Conservation (phyloP, 2,888 invertebrate genomes). For the Tenthredo livida region DNA sequence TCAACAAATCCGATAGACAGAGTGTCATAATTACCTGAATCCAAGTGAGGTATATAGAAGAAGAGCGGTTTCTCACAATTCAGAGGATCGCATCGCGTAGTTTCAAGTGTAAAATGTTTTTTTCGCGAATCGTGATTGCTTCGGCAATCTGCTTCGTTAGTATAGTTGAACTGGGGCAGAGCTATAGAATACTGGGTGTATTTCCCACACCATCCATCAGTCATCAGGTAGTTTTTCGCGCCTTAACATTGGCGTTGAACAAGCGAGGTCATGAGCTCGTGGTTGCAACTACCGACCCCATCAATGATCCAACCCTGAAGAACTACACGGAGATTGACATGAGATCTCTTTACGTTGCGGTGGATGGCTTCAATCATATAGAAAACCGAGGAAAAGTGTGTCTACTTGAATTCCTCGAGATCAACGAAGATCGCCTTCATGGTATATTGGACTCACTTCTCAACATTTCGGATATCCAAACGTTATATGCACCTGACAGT, state of each 20-base stretch:
- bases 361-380: background rate
- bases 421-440: constrained; percentile 55
- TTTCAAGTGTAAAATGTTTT: background rate
- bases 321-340: constrained; percentile 59
- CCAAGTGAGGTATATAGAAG: background rate
- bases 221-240: constrained; percentile 63
- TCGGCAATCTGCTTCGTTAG: background rate
- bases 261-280: constrained; percentile 63
- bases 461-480: constrained; percentile 54
- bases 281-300: constrained; percentile 62
- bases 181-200: constrained; percentile 55
- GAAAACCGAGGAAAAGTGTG: background rate
- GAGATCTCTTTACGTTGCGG: background rate
- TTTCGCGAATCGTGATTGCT: background rate
- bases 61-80: background rate
- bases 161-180: background rate
- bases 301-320: constrained; percentile 46
- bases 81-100: background rate
- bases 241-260: constrained; percentile 62
- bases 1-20: background rate
- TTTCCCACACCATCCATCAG: constrained; percentile 62
- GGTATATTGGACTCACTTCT: background rate
- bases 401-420: too few species aligned
- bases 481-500: constrained; percentile 59
- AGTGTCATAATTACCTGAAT: background rate